Base-by-base conservation (phyloP, 2,888 invertebrate genomes). In the Melinopterus prodromus region DNA sequence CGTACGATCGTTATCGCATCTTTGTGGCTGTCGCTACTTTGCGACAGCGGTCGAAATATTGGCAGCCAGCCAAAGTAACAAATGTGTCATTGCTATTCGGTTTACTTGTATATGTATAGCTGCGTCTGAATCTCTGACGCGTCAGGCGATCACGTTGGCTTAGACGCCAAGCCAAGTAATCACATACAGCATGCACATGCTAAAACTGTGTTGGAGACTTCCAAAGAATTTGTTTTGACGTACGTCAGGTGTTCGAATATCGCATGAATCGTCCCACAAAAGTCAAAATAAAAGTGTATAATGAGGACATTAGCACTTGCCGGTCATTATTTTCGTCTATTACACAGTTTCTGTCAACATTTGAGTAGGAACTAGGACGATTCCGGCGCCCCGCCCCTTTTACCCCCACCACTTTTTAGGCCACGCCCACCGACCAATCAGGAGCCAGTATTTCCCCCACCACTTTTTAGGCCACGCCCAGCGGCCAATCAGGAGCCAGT, bases 11-110 rank as follows among this genome's bases (percentile, higher is more conserved):
- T 53, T 53, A 53, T 53, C 5, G 53, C 53, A 53, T 53, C 53
- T 7, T 53, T 53, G 7, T 53, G 53, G 53, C 53, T 53, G 53
- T 53, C 53, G 53, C 53, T 12, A 53, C 53, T 53, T 53, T 12
- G 53, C 7, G 53, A 53, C 53, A 0, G 53, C 53, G 5, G 53
- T 53, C 53, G 53, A 53, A 79, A 53, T n/a, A 69, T 80, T 81
- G 81, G 81, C 76, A 16, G 53, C 16, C 70, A 69, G 74, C 81
- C 81, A 81, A 79, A 37, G 72, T 79, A 77, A 77, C 80, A 81
- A 81, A 81, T 80, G 81, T 80, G 78, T 80, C 78, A 79, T 75
- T 77, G 78, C 77, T 78, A 77, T 79, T 78, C 78, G 72, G 74
- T 75, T 75, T 80, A 77, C 35, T 77, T 80, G 76, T 79, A 79